Conservation (phyloP, 2,888 invertebrate genomes). For the Eretmocerus hayati region DNA sequence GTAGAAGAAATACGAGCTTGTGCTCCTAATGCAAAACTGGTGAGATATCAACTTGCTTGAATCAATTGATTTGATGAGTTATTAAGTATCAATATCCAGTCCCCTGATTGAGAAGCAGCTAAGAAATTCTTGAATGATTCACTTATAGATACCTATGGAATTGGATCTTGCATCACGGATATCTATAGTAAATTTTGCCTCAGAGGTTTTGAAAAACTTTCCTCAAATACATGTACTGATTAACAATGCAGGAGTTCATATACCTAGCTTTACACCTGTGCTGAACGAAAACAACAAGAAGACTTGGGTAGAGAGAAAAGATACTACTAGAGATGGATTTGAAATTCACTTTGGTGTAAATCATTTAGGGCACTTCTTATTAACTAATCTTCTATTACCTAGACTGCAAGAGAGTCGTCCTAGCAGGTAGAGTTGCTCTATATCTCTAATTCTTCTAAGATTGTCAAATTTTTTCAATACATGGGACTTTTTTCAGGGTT, state of each 20-base stretch:
- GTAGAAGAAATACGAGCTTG: constrained; percentile 58
- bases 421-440: constrained; percentile 51
- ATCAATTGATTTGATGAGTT: too few species aligned
- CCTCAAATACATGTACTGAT: constrained; percentile 67
- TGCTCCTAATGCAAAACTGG: constrained; percentile 57
- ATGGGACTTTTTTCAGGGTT: constrained; percentile 53
- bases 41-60: too few species aligned
- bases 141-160: constrained; percentile 63
- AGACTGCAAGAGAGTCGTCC: constrained; percentile 58
- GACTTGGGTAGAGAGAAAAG: constrained; percentile 47
- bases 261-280: too few species aligned
- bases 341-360: constrained; percentile 79
- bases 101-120: too few species aligned
- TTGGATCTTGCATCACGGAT: constrained; percentile 67
- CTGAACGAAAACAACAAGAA: too few species aligned
- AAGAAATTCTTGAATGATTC: too few species aligned
- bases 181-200: constrained; percentile 67
- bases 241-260: constrained; percentile 75
- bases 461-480: too few species aligned
- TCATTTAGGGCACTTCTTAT: constrained; percentile 76
- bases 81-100: too few species aligned
- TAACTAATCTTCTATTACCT: constrained; percentile 72
- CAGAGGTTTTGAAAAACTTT: constrained; percentile 59
- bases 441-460: too few species aligned
- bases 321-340: constrained; percentile 61